phyloP scores from a whole-genome alignment of 2,797 vertebrate species.

The Apogon hyalosoma region DNA sequence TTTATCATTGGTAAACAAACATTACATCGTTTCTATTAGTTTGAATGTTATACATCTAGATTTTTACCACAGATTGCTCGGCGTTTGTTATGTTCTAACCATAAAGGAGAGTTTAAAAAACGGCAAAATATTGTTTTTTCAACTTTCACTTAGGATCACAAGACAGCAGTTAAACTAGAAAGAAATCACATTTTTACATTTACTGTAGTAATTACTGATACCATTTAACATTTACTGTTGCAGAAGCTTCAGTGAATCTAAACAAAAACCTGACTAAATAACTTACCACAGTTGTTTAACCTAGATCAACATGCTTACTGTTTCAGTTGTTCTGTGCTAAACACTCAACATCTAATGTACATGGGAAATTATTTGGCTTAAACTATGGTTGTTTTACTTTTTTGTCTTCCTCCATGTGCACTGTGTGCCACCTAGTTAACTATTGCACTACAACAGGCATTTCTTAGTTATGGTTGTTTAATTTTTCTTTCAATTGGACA shows the following conservation, averaged over 20 bases:
- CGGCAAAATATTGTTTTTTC: too few species aligned
- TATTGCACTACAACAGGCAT: constrained; percentile 20
- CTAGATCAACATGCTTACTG: constrained; percentile 40
- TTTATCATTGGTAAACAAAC: too few species aligned
- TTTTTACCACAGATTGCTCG: too few species aligned
- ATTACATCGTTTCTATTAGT: too few species aligned
- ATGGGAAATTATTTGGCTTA: constrained; percentile 32
- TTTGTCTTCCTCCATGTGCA: constrained; percentile 8
- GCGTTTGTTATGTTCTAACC: too few species aligned
- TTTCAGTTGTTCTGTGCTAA: constrained; percentile 53
- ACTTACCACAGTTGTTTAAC: constrained; percentile 55
- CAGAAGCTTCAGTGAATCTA: constrained; percentile 33
- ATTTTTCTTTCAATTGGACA: background rate
- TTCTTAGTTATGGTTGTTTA: background rate
- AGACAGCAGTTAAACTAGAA: too few species aligned
- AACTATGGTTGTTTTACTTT: constrained; percentile 3
- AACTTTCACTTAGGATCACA: too few species aligned
- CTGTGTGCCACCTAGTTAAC: background rate
- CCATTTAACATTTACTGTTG: constrained; percentile 9
- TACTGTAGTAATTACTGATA: too few species aligned
- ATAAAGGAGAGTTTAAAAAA: too few species aligned
- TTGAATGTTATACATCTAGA: too few species aligned
- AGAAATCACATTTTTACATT: too few species aligned
- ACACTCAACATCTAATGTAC: constrained; percentile 11
- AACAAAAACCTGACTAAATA: constrained; percentile 42